phyloP scores from a whole-genome alignment of 2,797 vertebrate genomes.

The Lagocephalus sceleratus region DNA sequence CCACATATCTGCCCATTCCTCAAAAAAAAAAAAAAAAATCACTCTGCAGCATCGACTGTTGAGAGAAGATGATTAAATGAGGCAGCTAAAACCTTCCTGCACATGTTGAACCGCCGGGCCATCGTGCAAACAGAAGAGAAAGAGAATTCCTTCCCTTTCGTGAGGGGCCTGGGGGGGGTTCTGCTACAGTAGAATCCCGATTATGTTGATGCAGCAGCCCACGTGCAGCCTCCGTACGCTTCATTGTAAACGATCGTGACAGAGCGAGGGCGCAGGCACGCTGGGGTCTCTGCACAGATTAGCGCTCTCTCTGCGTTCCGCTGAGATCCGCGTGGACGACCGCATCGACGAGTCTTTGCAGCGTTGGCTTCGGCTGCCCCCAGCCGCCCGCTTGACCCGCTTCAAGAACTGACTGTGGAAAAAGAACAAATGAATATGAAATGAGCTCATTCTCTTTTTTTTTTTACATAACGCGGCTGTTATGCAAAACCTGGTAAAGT shows the following conservation, averaged over 20 bases:
- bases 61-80: too few relatives aligned
- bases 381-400: slow-evolving; percentile 39
- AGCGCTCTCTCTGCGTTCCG: slow-evolving; percentile 12
- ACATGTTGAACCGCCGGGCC: neutral
- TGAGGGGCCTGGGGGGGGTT: slow-evolving; percentile 25
- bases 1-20: too few relatives aligned
- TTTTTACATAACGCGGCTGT: slow-evolving; percentile 43
- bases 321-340: neutral
- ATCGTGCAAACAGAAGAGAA: neutral
- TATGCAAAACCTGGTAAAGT: slow-evolving; percentile 46
- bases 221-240: slow-evolving; percentile 44
- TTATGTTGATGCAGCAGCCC: slow-evolving; percentile 62
- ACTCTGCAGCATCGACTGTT: too few relatives aligned
- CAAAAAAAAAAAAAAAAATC: slow-evolving; percentile 1
- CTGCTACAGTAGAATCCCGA: slow-evolving; percentile 49
- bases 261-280: slow-evolving; percentile 52
- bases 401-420: slow-evolving; percentile 43
- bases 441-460: slow-evolving; percentile 26
- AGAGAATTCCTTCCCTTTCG: neutral
- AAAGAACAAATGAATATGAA: slow-evolving; percentile 35
- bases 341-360: too few relatives aligned
- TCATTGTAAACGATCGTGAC: slow-evolving; percentile 58
- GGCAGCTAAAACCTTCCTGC: too few relatives aligned
- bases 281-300: slow-evolving; percentile 37
- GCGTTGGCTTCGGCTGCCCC: slow-evolving; percentile 1